Evolutionary conservation across 2,888 invertebrate species (phyloP), one percentile per base, ranked within the genome.

Genomic region (Poecilus cupreus): DNA sequence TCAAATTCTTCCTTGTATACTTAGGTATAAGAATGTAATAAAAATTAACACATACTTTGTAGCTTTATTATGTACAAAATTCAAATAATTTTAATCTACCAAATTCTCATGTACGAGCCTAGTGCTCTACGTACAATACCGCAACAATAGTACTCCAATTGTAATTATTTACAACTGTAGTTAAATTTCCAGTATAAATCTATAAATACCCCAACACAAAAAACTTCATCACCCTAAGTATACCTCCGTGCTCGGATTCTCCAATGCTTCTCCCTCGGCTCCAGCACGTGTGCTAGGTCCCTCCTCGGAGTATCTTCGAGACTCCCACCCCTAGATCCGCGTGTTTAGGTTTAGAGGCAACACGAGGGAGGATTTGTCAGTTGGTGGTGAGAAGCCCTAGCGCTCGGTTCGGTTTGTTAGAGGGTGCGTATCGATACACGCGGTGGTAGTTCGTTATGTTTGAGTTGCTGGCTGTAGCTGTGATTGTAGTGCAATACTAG

Each of bases 311-410:
- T 43, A 43, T 60, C 64, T 37, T 68, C 0, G 8, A 10, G 37
- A 68, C 6, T 68, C 64, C 64, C 4, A 18, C 64, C 64, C 37
- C 37, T 68, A 72, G 72, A 43, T 72, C 72, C 11, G 72, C 72
- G 72, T 72, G 72, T 72, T 46, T 49, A 72, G 72, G 72, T 43
- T 72, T 72, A 43, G 26, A 70, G 39, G 46, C 22, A 72, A 37
- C 72, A 72, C 72, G 72, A 46, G 72, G 43, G 72, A 22, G 72
- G 72, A 72, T 46, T 43, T 43, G 72, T 72, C 49, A 72, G 49
- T 46, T 49, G 72, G 22, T 43, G 24, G 72, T 43, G 72, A 72
- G 72, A 72, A 46, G 72, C 72, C 72, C 72, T 43, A 72, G 72
- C 43, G 72, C 22, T 72, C 43, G 24, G 46, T 46, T 72, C 43